Evolutionary conservation across 2,797 vertebrate species (phyloP).

Genomic region (Spatula versicolor): DNA sequence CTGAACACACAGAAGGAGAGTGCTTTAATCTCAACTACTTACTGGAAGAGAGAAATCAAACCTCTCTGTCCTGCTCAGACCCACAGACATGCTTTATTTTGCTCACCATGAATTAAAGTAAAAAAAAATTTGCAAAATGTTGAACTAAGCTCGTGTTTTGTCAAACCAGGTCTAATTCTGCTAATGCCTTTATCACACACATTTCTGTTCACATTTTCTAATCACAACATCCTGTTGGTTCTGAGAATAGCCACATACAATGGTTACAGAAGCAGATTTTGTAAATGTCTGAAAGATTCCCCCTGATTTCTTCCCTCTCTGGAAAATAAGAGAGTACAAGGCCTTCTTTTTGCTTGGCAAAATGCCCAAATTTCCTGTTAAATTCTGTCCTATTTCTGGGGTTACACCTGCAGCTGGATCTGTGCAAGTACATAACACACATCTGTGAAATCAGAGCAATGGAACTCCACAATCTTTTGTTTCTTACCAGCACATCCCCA

Average conservation of each 20-base stretch:
- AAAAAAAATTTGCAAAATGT: slow-evolving; percentile 39
- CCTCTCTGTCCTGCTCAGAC: slow-evolving; percentile 11
- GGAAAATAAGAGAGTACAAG: not conserved
- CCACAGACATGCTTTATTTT: slow-evolving; percentile 57
- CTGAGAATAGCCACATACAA: not conserved
- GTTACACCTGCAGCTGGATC: not conserved
- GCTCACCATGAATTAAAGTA: slow-evolving; percentile 28
- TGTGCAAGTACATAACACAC: not conserved
- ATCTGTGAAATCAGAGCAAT: not conserved
- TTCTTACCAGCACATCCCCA: not conserved
- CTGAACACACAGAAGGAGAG: slow-evolving; percentile 22
- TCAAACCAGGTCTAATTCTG: slow-evolving; percentile 27
- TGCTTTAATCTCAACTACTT: slow-evolving; percentile 56
- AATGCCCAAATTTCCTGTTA: not conserved
- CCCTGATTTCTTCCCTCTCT: not conserved
- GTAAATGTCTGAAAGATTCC: not conserved
- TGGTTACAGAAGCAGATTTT: not conserved
- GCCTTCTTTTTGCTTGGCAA: not conserved
- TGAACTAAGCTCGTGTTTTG: slow-evolving; percentile 38
- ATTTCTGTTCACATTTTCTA: not conserved
- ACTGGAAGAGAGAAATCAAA: slow-evolving; percentile 49
- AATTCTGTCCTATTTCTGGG: not conserved
- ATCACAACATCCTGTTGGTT: not conserved
- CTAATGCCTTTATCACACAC: not conserved
- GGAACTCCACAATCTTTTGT: not conserved